Conservation (phyloP, 2,797 vertebrate genomes). For the Smutsia gigantea region DNA sequence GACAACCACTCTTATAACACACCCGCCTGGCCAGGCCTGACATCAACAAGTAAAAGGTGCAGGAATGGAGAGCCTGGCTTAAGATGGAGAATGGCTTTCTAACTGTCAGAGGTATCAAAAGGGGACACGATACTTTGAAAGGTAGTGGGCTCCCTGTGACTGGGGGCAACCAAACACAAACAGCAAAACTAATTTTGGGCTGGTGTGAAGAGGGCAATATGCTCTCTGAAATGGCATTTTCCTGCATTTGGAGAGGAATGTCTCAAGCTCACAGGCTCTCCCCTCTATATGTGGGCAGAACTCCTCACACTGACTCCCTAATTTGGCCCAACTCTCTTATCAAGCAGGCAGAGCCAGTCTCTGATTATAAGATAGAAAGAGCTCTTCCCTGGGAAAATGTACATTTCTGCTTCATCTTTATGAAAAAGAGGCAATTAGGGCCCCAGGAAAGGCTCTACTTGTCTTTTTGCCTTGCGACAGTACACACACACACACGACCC, state of each 20-base stretch:
- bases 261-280: neutral
- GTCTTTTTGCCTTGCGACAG: neutral
- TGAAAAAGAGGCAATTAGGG: neutral
- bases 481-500: neutral
- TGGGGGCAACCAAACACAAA: neutral
- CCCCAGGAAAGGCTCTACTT: neutral
- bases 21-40: neutral
- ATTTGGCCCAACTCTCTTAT: neutral
- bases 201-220: neutral
- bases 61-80: neutral
- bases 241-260: neutral
- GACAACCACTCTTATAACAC: neutral
- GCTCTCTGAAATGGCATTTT: neutral
- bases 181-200: neutral
- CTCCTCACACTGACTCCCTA: neutral
- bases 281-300: neutral
- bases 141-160: neutral
- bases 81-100: neutral
- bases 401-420: neutral
- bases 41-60: neutral
- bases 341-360: neutral
- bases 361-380: neutral
- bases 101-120: neutral
- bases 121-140: no score
- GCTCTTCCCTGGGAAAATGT: neutral